These are phyloP conservation scores for Parapristionchus giblindavisi DNA, from an alignment of 2,888 invertebrate genomes.

Conservation along the genomic window DNA sequence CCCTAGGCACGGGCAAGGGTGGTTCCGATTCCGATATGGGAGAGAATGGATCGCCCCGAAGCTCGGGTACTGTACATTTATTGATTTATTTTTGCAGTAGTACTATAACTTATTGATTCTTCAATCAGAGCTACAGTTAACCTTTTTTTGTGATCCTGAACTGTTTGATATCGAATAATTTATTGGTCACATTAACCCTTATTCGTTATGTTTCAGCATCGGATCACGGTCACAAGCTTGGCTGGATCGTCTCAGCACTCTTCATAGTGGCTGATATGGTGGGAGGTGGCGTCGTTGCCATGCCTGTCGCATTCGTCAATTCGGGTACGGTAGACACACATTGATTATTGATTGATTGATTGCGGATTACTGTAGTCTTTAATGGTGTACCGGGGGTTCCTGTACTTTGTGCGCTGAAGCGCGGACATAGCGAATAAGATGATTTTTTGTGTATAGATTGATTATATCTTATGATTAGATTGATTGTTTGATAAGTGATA, in stretches of 20 bases:
- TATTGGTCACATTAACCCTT: no score
- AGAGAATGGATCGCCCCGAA: no score
- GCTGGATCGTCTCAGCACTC: conserved; percentile 60
- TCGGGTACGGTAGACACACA: conserved; percentile 47
- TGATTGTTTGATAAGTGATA: no score
- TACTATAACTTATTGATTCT: neutral
- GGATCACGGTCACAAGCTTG: conserved; percentile 51
- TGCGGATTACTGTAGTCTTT: conserved; percentile 10
- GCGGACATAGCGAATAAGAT: no score
- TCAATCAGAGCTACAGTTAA: neutral
- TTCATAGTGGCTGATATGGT: conserved; percentile 69
- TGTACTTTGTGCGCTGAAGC: no score
- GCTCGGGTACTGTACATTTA: conserved; percentile 11
- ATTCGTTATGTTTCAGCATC: neutral
- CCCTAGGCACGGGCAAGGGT: conserved; percentile 19
- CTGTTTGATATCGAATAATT: no score
- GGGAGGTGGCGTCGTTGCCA: conserved; percentile 69
- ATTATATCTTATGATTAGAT: no score
- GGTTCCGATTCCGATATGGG: neutral
- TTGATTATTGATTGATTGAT: conserved; percentile 4
- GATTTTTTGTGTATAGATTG: no score
- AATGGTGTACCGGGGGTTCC: neutral
- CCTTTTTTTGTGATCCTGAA: neutral
- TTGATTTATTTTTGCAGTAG: neutral
- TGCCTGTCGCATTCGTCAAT: conserved; percentile 65